Percentiles rank a stretch among this genome's conserved stretches.
phyloP scores from a whole-genome alignment of 2,888 invertebrate genomes.

The Rosalia funebris region DNA sequence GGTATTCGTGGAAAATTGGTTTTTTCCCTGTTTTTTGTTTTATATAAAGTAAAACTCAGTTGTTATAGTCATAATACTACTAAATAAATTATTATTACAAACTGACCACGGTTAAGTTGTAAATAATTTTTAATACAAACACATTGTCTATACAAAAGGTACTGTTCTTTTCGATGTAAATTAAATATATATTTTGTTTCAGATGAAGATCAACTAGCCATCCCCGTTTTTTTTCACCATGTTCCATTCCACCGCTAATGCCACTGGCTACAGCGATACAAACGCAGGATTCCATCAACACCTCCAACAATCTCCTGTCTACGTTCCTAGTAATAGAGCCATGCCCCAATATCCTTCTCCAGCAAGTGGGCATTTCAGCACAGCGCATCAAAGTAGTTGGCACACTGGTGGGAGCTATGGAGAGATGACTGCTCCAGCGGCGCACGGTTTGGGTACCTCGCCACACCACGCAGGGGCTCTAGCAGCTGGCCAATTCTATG shows the following conservation, averaged over 20 bases:
- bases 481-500: slow-evolving; percentile 75
- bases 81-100: too few relatives aligned
- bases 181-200: too few relatives aligned
- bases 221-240: slow-evolving; percentile 45
- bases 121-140: too few relatives aligned
- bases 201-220: slow-evolving; percentile 42
- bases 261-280: slow-evolving; percentile 59
- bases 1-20: too few relatives aligned
- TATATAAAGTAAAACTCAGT: too few relatives aligned
- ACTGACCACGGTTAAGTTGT: too few relatives aligned
- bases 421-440: slow-evolving; percentile 62
- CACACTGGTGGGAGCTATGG: slow-evolving; percentile 56
- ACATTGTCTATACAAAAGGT: too few relatives aligned
- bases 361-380: slow-evolving; percentile 56
- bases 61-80: too few relatives aligned
- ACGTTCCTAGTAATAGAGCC: slow-evolving; percentile 69
- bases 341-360: slow-evolving; percentile 66
- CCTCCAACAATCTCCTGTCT: slow-evolving; percentile 70
- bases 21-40: too few relatives aligned
- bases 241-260: slow-evolving; percentile 61
- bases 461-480: slow-evolving; percentile 65
- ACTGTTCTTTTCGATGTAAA: too few relatives aligned
- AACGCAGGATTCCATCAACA: slow-evolving; percentile 62
- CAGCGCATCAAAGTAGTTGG: slow-evolving; percentile 54
- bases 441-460: slow-evolving; percentile 63